Conservation (phyloP, 2,113 vertebrate species). For the Halichoerus grypus region DNA sequence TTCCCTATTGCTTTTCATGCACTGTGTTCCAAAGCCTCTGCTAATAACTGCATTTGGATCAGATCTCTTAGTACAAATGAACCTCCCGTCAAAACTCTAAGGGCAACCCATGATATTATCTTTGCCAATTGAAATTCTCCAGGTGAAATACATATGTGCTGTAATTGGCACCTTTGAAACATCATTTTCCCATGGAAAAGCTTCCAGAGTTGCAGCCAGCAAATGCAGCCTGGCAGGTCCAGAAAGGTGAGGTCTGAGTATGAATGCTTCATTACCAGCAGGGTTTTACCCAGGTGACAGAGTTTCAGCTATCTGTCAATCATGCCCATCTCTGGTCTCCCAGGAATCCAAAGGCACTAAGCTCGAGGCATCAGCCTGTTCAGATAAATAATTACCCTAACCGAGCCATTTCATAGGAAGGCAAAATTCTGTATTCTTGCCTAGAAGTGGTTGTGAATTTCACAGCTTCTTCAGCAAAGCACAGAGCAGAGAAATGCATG, state of each 20-base stretch:
- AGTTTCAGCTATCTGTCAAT: slow-evolving; percentile 79
- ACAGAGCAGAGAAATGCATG: not conserved
- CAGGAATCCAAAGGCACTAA: slow-evolving; percentile 78
- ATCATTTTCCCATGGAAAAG: slow-evolving; percentile 69
- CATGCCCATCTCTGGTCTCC: slow-evolving; percentile 67
- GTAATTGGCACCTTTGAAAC: slow-evolving; percentile 70
- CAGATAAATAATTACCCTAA: slow-evolving; percentile 84
- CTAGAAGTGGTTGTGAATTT: slow-evolving; percentile 46
- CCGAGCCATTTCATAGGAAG: slow-evolving; percentile 75
- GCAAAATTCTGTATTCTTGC: slow-evolving; percentile 71
- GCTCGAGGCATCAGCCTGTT: slow-evolving; percentile 74
- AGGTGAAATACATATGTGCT: slow-evolving; percentile 58
- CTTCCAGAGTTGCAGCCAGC: slow-evolving; percentile 68
- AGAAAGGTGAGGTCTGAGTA: slow-evolving; percentile 71
- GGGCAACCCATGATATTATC: slow-evolving; percentile 80
- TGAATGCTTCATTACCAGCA: slow-evolving; percentile 77
- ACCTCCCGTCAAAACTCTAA: slow-evolving; percentile 77
- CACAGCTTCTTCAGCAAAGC: not conserved
- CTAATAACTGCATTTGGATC: slow-evolving; percentile 78
- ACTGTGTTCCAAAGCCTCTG: slow-evolving; percentile 75
- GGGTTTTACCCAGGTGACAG: slow-evolving; percentile 67
- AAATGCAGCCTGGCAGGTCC: slow-evolving; percentile 72
- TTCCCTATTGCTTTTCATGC: slow-evolving; percentile 62
- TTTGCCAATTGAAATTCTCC: slow-evolving; percentile 78
- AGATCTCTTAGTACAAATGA: slow-evolving; percentile 77